Evolutionary conservation across 1,140 invertebrate species (phyloP), one percentile per base, ranked within the genome.

Genomic region (Lepidostoma basale): DNA sequence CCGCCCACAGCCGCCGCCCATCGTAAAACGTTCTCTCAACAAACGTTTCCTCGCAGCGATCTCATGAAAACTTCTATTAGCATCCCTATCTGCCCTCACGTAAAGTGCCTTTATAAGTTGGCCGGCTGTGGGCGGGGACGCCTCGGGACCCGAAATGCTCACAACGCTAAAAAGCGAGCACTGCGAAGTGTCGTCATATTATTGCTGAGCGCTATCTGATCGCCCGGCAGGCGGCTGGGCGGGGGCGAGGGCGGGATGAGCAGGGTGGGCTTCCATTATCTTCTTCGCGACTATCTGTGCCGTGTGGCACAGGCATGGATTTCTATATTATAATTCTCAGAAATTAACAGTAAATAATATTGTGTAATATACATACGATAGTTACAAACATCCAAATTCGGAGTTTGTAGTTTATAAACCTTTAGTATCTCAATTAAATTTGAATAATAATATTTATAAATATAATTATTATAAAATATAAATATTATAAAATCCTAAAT

Each of bases 141-240:
- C 28, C 33, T 14, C 30, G 28, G n/a, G 36, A 28, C 30, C 52
- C 54, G 39, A 45, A 60, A 44, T 45, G 60, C 67, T 62, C 64
- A 18, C 45, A 58, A 54, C 63, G 63, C 71, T 70, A 73, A 73
- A 73, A 69, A 69, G 68, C 67, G 49, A 67, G 68, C 71, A 54
- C 68, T 67, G 71, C 47, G 63, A 73, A 73, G 72, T 73, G 72
- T 73, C 72, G 72, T 73, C 72, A 73, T 73, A 73, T 73, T 73
- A 73, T 73, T 70, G 72, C 72, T 63, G 56, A 26, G 25, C 56
- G 52, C 62, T 73, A 73, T 73, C 68, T 68, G 68, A 70, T 70
- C 68, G 58, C 20, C 28, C 52, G 40, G 40, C 14, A 25, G 20
- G 26, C 18, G 44, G 33, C 16, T n/a, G 14, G 47, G 42, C 20